phyloP scores from a whole-genome alignment of 2,113 vertebrate genomes.

The Hiodon tergisus region DNA sequence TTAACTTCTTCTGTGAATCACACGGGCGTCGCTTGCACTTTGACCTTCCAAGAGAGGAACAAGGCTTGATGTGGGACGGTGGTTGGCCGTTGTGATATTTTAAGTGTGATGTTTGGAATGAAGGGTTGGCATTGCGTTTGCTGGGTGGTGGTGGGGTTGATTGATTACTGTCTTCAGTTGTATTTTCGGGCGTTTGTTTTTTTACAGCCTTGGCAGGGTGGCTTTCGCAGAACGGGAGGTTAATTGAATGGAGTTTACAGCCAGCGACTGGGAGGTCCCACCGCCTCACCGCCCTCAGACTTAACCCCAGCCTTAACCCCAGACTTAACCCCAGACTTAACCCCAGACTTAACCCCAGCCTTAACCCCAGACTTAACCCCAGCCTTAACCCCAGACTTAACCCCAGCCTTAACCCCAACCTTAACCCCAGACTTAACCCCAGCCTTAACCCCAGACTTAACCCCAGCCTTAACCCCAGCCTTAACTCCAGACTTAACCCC shows the following conservation, averaged over 20 bases:
- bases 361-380: too few relatives aligned
- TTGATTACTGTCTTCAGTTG: slow-evolving; percentile 11
- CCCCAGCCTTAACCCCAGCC: too few relatives aligned
- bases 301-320: too few relatives aligned
- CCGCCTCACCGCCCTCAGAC: slow-evolving; percentile 9
- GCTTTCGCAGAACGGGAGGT: background rate
- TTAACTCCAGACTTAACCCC: too few relatives aligned
- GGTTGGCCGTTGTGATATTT: background rate
- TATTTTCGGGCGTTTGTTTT: slow-evolving; percentile 4
- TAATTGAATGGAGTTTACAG: slow-evolving; percentile 30
- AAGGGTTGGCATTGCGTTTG: background rate
- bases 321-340: too few relatives aligned
- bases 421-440: too few relatives aligned
- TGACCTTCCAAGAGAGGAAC: slow-evolving; percentile 2
- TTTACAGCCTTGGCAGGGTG: background rate
- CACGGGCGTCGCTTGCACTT: background rate
- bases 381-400: too few relatives aligned
- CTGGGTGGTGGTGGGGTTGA: background rate
- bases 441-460: too few relatives aligned
- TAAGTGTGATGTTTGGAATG: slow-evolving; percentile 1
- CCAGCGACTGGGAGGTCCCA: slow-evolving; percentile 13
- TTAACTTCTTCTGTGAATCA: background rate
- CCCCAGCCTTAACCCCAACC: too few relatives aligned
- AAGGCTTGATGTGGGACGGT: background rate
- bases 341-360: too few relatives aligned